Evolutionary conservation across 1,140 invertebrate species (phyloP).

Genomic region (Drosophila mayri): DNA sequence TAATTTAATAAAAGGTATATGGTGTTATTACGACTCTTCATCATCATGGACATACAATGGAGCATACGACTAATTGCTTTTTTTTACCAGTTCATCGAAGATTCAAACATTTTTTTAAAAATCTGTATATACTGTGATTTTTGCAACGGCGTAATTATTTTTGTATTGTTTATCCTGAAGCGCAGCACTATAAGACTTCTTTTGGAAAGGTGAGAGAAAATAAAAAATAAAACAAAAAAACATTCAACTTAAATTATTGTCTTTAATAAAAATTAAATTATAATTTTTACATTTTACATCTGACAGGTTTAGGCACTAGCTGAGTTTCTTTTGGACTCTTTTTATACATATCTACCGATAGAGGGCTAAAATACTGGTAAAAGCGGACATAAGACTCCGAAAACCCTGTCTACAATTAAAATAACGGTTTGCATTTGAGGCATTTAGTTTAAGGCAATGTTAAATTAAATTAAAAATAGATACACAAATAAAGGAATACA

Average conservation of each 20-base stretch:
- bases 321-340: neutral
- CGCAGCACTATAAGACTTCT: neutral
- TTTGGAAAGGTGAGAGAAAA: neutral
- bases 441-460: neutral
- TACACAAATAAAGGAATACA: no score
- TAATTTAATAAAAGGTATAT: neutral
- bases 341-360: neutral
- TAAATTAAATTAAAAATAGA: neutral
- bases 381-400: neutral
- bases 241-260: neutral
- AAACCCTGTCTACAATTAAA: neutral
- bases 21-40: neutral
- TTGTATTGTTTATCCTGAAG: neutral
- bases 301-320: neutral
- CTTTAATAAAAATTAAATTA: neutral
- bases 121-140: neutral
- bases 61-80: neutral
- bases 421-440: no score
- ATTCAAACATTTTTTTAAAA: fast-evolving
- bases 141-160: neutral
- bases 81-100: neutral
- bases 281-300: conserved; percentile 1
- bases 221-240: neutral
- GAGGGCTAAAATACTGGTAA: conserved; percentile 9
- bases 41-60: neutral